These are phyloP conservation scores for Malurus elegans DNA, from an alignment of 2,113 vertebrate genomes.

Conservation along the genomic window DNA sequence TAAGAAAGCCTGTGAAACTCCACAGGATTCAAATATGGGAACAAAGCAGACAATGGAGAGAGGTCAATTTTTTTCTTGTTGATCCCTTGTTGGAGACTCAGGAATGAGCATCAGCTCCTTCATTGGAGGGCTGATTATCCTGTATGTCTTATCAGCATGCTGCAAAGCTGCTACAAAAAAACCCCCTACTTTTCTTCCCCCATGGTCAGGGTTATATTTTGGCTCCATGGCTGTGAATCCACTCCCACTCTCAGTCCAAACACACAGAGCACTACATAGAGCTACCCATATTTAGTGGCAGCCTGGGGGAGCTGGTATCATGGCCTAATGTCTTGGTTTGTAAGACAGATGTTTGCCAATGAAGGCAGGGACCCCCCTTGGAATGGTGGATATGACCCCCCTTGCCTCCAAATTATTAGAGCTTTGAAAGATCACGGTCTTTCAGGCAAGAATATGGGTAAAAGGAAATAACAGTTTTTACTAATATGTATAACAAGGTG, in stretches of 20 bases:
- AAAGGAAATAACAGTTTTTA: too few species aligned
- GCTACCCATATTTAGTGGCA: not conserved
- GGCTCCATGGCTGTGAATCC: not conserved
- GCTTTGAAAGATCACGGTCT: too few species aligned
- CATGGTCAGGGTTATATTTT: not conserved
- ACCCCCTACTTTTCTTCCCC: not conserved
- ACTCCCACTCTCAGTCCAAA: not conserved
- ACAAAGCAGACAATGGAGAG: not conserved
- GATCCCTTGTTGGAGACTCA: not conserved
- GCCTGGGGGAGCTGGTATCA: not conserved
- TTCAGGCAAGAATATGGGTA: too few species aligned
- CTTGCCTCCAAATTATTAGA: too few species aligned
- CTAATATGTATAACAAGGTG: too few species aligned
- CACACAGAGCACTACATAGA: not conserved
- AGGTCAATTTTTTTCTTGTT: not conserved
- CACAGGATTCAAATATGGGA: not conserved
- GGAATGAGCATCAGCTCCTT: not conserved
- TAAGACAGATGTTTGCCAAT: too few species aligned
- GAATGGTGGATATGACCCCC: too few species aligned
- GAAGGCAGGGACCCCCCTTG: too few species aligned
- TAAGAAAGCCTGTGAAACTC: not conserved
- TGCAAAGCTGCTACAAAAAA: not conserved
- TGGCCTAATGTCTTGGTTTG: not conserved
- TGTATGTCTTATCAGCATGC: fast-evolving
- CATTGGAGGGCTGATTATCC: not conserved